phyloP scores from a whole-genome alignment of 2,888 invertebrate species.

The Aporophyla lueneburgensis region DNA sequence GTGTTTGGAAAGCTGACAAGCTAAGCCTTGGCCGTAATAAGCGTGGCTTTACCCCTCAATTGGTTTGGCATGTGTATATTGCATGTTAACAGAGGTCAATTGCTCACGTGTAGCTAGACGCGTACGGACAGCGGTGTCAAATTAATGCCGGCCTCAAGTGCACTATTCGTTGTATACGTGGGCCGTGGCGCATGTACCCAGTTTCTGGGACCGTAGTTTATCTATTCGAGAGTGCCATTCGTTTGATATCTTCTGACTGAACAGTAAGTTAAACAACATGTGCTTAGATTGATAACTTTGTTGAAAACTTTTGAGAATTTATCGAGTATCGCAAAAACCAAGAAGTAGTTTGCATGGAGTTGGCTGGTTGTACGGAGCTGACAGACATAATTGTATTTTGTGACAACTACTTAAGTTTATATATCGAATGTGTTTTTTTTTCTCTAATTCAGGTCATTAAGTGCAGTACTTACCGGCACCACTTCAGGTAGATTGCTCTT shows the following conservation, averaged over 20 bases:
- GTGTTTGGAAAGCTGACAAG: neutral
- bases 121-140: neutral
- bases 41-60: slow-evolving; percentile 16
- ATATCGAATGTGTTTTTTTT: neutral
- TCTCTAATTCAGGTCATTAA: neutral
- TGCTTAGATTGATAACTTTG: too few relatives aligned
- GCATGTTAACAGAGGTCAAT: neutral
- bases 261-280: too few relatives aligned
- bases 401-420: neutral
- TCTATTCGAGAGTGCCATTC: too few relatives aligned
- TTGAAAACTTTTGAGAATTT: too few relatives aligned
- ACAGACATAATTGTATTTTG: neutral
- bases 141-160: neutral
- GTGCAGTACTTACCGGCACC: slow-evolving; percentile 62
- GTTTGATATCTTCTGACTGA: too few relatives aligned
- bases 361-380: neutral
- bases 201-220: too few relatives aligned
- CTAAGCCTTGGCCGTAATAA: slow-evolving; percentile 7
- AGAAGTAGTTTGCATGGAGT: too few relatives aligned
- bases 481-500: slow-evolving; percentile 63
- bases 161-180: neutral
- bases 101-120: neutral
- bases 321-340: too few relatives aligned
- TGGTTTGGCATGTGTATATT: neutral
- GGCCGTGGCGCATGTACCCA: neutral